A percentile compares a stretch with the other conserved stretches of the same genome.
Conservation (phyloP, 2,888 invertebrate species). For the Uropetala carovei region DNA sequence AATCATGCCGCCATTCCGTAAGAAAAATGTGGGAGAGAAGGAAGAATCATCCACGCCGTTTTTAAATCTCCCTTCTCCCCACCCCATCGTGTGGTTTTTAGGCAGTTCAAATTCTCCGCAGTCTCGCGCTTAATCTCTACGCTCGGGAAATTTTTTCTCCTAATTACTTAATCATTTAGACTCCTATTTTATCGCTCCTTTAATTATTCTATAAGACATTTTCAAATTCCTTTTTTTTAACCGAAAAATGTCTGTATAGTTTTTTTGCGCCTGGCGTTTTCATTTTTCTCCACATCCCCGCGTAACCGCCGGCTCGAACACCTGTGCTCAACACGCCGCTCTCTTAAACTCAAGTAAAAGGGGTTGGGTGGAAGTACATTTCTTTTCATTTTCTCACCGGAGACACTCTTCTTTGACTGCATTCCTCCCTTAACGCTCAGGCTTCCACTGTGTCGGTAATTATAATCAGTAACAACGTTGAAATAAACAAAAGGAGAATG, state of each 20-base stretch:
- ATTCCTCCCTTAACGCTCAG: background rate
- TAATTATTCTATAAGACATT: background rate
- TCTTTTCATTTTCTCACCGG: background rate
- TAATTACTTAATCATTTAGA: slow-evolving; percentile 58
- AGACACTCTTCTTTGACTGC: background rate
- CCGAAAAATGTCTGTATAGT: background rate
- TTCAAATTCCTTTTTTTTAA: too few species aligned
- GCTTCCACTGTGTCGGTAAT: background rate
- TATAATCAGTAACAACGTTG: background rate
- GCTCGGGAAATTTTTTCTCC: slow-evolving; percentile 36
- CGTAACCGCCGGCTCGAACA: slow-evolving; percentile 29
- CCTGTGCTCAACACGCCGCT: slow-evolving; percentile 36
- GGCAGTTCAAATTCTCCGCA: background rate
- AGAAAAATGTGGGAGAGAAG: background rate
- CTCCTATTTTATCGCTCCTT: background rate
- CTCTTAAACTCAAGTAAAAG: slow-evolving; percentile 9
- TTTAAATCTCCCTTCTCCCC: background rate
- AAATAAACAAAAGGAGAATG: background rate
- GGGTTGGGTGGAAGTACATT: background rate
- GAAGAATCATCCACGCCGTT: background rate
- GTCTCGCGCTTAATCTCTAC: background rate
- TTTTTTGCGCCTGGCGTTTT: background rate
- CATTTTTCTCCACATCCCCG: background rate
- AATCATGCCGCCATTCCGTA: background rate
- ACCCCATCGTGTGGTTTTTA: background rate